These are phyloP conservation scores for Xanthorhoe spadicearia DNA, from an alignment of 2,888 invertebrate genomes.

Conservation along the genomic window DNA sequence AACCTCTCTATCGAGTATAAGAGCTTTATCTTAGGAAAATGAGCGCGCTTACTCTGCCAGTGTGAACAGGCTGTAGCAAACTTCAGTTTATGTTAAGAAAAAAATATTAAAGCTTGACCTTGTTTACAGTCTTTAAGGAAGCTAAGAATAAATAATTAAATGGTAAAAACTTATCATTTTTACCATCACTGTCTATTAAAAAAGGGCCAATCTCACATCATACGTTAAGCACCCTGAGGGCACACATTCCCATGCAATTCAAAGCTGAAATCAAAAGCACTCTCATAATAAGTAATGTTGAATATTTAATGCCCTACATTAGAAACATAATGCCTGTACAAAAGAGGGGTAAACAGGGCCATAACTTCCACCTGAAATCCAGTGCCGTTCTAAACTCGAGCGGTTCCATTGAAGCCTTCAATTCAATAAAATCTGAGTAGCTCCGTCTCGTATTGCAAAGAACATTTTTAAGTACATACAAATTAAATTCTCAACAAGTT, in stretches of 20 bases:
- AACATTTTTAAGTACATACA: conserved; percentile 56
- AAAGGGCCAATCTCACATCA: background rate
- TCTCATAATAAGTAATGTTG: background rate
- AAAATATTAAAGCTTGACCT: too few relatives aligned
- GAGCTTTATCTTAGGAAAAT: conserved; percentile 17
- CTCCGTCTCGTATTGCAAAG: conserved; percentile 44
- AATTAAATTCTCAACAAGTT: conserved; percentile 62
- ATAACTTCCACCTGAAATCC: conserved; percentile 17
- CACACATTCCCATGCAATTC: background rate
- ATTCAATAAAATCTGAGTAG: conserved; percentile 41
- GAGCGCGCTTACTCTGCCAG: conserved; percentile 11
- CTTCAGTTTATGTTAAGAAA: background rate
- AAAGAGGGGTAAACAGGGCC: conserved; percentile 13
- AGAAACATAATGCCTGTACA: conserved; percentile 1
- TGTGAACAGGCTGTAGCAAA: conserved; percentile 4
- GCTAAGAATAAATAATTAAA: too few relatives aligned
- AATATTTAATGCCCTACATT: background rate
- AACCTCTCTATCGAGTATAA: conserved; percentile 26
- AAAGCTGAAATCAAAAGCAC: background rate
- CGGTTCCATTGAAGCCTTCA: conserved; percentile 17
- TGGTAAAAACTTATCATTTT: too few relatives aligned
- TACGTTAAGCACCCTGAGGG: background rate
- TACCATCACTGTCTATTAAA: too few relatives aligned
- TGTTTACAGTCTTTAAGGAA: too few relatives aligned
- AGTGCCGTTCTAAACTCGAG: conserved; percentile 6